These are phyloP conservation scores for Tenodera sinensis DNA, from an alignment of 2,888 invertebrate genomes.

Conservation along the genomic window DNA sequence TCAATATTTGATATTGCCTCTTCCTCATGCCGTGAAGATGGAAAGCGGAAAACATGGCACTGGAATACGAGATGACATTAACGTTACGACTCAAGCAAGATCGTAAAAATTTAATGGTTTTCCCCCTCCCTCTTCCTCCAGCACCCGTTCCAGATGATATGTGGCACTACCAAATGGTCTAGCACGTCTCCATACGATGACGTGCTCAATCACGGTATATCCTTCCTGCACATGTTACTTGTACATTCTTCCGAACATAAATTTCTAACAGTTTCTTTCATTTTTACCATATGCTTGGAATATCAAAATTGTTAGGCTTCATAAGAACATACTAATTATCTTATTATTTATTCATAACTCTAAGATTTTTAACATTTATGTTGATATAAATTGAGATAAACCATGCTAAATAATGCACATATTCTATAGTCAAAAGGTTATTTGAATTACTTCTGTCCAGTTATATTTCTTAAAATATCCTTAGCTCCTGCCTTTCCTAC, in stretches of 20 bases:
- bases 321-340: no score
- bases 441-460: no score
- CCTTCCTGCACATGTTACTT: neutral
- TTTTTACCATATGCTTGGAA: neutral
- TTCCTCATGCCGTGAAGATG: slow-evolving; percentile 6
- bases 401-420: no score
- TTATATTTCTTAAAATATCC: no score
- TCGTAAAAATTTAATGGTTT: slow-evolving; percentile 13
- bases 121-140: neutral
- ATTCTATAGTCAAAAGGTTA: no score
- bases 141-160: neutral
- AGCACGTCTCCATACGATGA: neutral
- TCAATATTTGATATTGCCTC: slow-evolving; percentile 8
- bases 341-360: no score
- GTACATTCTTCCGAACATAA: neutral
- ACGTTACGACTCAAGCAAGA: slow-evolving; percentile 12
- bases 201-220: neutral
- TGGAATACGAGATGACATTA: neutral
- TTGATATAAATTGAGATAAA: no score
- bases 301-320: neutral
- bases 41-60: neutral
- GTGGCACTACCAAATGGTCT: neutral
- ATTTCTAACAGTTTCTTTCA: neutral
- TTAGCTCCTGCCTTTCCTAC: no score
- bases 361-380: no score